Conservation (phyloP, 1,140 invertebrate species). For the Coboldia fuscipes region DNA sequence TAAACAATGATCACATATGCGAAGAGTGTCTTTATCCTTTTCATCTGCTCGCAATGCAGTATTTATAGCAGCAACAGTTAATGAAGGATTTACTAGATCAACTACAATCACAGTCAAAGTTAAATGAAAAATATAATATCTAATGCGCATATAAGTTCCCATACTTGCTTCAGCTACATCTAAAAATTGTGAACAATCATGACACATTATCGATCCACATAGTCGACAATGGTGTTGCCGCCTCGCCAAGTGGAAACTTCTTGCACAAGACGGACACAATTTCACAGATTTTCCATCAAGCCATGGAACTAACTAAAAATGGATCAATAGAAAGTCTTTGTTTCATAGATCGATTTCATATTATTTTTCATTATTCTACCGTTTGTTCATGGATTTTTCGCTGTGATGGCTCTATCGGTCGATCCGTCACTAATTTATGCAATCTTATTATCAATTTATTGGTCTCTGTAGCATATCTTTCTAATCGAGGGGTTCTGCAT, state of each 20-base stretch:
- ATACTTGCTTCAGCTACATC: constrained; percentile 63
- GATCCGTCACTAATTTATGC: constrained; percentile 72
- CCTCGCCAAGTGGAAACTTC: constrained; percentile 65
- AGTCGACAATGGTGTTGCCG: constrained; percentile 90
- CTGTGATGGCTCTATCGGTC: constrained; percentile 57
- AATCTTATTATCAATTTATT: constrained; percentile 88
- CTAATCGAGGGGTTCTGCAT: constrained; percentile 40
- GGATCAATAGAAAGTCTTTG: constrained; percentile 2
- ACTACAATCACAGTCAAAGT: constrained; percentile 13
- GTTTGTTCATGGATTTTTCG: constrained; percentile 58
- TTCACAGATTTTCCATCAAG: constrained; percentile 74
- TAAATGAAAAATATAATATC: not conserved
- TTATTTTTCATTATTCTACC: constrained; percentile 13
- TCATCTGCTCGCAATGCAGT: constrained; percentile 25
- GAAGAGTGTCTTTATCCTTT: constrained; percentile 40
- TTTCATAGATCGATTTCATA: constrained; percentile 1
- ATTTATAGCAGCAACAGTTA: constrained; percentile 20
- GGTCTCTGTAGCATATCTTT: constrained; percentile 79
- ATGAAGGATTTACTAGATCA: constrained; percentile 30
- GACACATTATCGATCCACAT: constrained; percentile 89
- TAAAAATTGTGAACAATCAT: constrained; percentile 80
- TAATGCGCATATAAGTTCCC: constrained; percentile 14
- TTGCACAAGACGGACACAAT: constrained; percentile 78
- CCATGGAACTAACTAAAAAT: constrained; percentile 67
- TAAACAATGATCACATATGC: constrained; percentile 68